Percentiles rank a stretch among this genome's conserved stretches.
Evolutionary conservation across 1,140 invertebrate genomes (phyloP).

Genomic region (Melipona quadrifasciata): DNA sequence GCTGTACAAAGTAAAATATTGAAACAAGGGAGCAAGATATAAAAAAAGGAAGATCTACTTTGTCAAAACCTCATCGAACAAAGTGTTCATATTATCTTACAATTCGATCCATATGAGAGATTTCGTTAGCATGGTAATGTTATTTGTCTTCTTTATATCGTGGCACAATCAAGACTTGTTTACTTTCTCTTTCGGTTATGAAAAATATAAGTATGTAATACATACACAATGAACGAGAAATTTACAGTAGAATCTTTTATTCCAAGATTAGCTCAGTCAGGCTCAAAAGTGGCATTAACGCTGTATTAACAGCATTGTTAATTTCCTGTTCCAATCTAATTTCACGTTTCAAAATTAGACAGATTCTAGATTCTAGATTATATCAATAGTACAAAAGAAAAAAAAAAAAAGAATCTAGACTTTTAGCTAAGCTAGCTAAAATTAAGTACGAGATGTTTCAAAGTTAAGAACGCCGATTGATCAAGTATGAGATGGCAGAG

Average conservation of each 20-base stretch:
- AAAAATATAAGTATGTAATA: not conserved
- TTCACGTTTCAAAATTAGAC: not conserved
- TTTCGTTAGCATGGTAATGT: not conserved
- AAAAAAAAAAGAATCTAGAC: not conserved
- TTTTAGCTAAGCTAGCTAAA: not conserved
- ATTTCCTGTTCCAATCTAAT: not conserved
- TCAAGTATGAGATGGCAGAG: not conserved
- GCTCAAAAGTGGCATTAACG: not conserved
- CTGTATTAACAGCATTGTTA: not conserved
- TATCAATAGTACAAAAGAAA: not conserved
- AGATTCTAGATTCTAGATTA: not conserved
- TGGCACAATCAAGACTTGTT: not conserved
- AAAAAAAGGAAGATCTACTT: slow-evolving; percentile 17
- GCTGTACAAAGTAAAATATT: not conserved
- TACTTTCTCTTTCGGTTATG: not conserved
- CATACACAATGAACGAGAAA: not conserved
- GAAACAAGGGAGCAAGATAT: not conserved
- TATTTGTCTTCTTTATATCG: not conserved
- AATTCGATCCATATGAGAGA: no score
- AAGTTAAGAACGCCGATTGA: no score
- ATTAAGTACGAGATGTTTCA: not conserved
- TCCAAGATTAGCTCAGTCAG: not conserved
- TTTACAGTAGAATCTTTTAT: not conserved
- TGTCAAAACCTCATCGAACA: not conserved
- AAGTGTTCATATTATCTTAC: slow-evolving; percentile 1